Evolutionary conservation across 2,797 vertebrate genomes (phyloP).

Genomic region (Coranthus polyacanthus): DNA sequence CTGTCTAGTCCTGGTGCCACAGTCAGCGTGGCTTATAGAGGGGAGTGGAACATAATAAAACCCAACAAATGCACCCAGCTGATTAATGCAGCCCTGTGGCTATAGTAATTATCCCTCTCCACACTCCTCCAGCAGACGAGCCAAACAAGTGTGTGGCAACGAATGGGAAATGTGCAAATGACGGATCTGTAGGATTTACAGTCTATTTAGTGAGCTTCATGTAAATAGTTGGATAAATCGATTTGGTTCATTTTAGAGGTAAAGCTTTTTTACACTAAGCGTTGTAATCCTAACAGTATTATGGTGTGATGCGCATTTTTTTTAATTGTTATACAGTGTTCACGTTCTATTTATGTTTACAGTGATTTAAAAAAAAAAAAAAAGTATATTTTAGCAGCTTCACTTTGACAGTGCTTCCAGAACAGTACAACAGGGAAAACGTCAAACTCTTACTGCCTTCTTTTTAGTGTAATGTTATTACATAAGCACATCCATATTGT

Average conservation of each 20-base stretch:
- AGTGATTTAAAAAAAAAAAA: no score
- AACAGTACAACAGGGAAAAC: no score
- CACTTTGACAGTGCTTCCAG: no score
- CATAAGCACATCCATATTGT: no score
- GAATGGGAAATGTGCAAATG: slow-evolving; percentile 57
- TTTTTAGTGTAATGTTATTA: no score
- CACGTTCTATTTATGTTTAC: no score
- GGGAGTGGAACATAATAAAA: slow-evolving; percentile 85
- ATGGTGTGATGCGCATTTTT: no score
- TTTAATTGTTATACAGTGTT: neutral
- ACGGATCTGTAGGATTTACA: slow-evolving; percentile 49
- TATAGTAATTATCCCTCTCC: slow-evolving; percentile 94
- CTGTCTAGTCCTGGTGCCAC: slow-evolving; percentile 54
- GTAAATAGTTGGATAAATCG: slow-evolving; percentile 31
- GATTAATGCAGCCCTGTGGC: slow-evolving; percentile 94
- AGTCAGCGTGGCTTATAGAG: slow-evolving; percentile 75
- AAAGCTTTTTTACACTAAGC: no score
- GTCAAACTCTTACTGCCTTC: no score
- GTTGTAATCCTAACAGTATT: no score
- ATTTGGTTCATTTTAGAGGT: neutral
- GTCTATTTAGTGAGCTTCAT: slow-evolving; percentile 27
- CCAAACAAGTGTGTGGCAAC: slow-evolving; percentile 69
- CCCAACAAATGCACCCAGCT: slow-evolving; percentile 92
- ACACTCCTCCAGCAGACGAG: slow-evolving; percentile 83
- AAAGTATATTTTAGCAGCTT: no score